phyloP scores from a whole-genome alignment of 35 echinoderm and acorn worm genomes.

The Heliocidaris tuberculata region DNA sequence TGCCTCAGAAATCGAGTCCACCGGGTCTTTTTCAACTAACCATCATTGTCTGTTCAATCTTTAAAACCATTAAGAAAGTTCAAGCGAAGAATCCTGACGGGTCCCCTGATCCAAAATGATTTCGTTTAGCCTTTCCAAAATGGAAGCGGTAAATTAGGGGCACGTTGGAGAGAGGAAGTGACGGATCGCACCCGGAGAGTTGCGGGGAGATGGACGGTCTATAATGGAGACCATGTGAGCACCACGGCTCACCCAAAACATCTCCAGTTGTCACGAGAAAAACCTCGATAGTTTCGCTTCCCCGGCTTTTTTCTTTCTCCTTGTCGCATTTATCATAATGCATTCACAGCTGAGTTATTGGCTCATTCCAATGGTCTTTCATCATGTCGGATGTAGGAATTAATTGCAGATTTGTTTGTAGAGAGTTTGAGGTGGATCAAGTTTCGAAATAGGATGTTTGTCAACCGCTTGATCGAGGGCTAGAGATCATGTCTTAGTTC shows the following conservation, averaged over 20 bases:
- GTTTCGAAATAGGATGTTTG: neutral
- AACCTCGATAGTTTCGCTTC: neutral
- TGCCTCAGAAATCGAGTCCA: neutral
- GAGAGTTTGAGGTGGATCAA: neutral
- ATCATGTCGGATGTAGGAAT: neutral
- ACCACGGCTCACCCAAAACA: neutral
- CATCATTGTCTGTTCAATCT: neutral
- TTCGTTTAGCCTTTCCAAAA: conserved; percentile 29
- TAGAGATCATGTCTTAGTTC: neutral
- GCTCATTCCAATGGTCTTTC: neutral
- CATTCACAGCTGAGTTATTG: conserved; percentile 1
- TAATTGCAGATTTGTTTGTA: neutral
- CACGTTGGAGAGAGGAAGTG: conserved; percentile 35
- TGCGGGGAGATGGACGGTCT: conserved; percentile 7
- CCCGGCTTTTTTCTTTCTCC: neutral
- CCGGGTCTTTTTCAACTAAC: neutral
- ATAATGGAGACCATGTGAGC: conserved; percentile 23
- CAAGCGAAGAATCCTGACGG: neutral
- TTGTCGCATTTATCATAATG: neutral
- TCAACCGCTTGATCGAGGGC: neutral
- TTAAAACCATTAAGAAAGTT: neutral
- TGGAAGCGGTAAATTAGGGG: conserved; percentile 30
- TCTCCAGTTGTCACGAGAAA: conserved; percentile 1
- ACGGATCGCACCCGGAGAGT: conserved; percentile 43
- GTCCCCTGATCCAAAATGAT: neutral